Base-by-base conservation (phyloP, 2,888 invertebrate genomes). In the Scelioninae gen. 1 region DNA sequence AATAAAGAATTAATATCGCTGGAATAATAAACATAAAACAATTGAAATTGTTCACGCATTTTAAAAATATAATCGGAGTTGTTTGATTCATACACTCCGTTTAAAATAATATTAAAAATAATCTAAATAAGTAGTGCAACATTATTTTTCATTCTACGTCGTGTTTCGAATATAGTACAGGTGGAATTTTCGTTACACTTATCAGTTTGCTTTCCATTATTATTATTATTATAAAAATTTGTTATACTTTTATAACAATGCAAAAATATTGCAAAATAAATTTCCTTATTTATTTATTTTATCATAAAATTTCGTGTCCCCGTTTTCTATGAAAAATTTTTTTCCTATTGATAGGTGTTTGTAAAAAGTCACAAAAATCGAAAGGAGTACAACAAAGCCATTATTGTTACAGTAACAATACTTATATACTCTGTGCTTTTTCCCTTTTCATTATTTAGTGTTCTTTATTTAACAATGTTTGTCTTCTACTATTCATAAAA, bases 331-430 rank as follows among this genome's bases (percentile, higher is more conserved):
- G 13, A 62, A 62, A n/a, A 9, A 47, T 15, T 31, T 13, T 23
- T 23, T 23, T 23, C 23, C 62, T 29, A 45, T 40, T 43, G 1
- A n/a, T n/a, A 10, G n/a, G 43, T 40, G 32, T 43, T 45, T 15
- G 10, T 47, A 62, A 49, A 63, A 63, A 34, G 15, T 29, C 11
- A 32, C 4, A 53, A 38, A 66, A 49, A 13, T 51, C 34, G 6
- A 8, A 13, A 29, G 40, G 23, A 32, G 45, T 49, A 15, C 34
- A 34, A 62, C 51, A 60, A 72, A 31, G 60, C 15, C 4, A n/a
- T 15, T 43, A 60, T 72, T 62, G 72, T 72, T 34, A 16, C 38
- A 31, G 51, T 38, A 72, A 72, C 72, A 72, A 72, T 72, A 72
- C 72, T 62, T 72, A 29, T 53, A 32, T 23, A 23, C 23, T 23